Base-by-base conservation (phyloP, 1,140 invertebrate species). In the Achroia grisella region DNA sequence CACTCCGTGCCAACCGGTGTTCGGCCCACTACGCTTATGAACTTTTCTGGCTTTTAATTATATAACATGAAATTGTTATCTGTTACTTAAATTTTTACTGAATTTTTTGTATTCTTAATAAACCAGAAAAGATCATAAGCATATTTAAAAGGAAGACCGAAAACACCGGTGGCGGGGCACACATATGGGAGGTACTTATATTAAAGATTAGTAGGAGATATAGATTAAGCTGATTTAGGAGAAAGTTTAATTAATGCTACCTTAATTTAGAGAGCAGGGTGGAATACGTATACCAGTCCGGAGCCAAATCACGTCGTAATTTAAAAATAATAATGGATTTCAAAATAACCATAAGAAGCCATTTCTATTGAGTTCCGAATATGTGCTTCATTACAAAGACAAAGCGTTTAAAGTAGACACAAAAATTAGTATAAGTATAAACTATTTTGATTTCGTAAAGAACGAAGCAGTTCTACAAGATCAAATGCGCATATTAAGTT, bases 1-100 rank as follows among this genome's bases (percentile, higher is more conserved):
- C 72, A 86, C 82, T 84, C 78, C 71, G 62, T 85, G 81, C 81
- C 75, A 77, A 81, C 64, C 48, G 75, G 68, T 71, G 64, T 45
- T 64, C 66, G 73, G 67, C 56, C 50, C 44, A 44, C 30, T 44
- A 10, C 29, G 30, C 64, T 62, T 54, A 57, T 60, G 62, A 71
- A 55, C 61, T 63, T 45, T 67, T 64, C 52, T 43, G 58, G 48
- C 55, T 57, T 37, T 10, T 14, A 2, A n/a, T 35, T 35, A 14
- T 14, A 8, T 15, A 14, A 1, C 34, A 5, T 35, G 8, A 34
- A 35, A 35, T 35, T 10, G 2, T 9, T 31, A 4, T 2, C 6
- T 35, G 1, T 23, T 23, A 23, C 6, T 23, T 6, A 23, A 23
- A 23, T 6, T 23, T 23, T 23, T 3, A 6, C 6, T 23, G 17